Evolutionary conservation across 1,140 invertebrate genomes (phyloP).

Genomic region (Bombus cullumanus): DNA sequence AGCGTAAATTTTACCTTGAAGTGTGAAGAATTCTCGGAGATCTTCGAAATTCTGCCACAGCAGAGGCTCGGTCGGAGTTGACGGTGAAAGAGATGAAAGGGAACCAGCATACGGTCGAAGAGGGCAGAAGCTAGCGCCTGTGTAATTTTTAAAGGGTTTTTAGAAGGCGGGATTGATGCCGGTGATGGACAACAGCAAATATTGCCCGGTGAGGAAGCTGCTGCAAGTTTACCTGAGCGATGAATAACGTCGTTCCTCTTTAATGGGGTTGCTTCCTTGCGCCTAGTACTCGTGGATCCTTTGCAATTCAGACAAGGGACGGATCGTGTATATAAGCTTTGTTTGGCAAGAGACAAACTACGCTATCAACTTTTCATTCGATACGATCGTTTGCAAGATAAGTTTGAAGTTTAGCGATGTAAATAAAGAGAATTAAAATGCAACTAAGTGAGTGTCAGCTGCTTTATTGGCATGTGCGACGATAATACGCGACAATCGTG

Average conservation of each 20-base stretch:
- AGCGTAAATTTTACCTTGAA: background rate
- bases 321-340: background rate
- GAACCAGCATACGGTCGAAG: background rate
- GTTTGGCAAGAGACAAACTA: background rate
- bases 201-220: conserved; percentile 18
- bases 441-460: no score
- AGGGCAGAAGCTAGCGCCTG: conserved; percentile 16
- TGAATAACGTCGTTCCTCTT: conserved; percentile 36
- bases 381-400: no score
- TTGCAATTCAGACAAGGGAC: background rate
- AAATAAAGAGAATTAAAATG: no score
- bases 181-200: conserved; percentile 32
- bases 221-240: background rate
- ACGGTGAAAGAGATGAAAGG: conserved; percentile 46
- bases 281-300: background rate
- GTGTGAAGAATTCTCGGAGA: no score
- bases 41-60: background rate
- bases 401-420: no score
- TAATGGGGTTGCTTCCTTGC: background rate
- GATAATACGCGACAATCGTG: no score
- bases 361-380: no score
- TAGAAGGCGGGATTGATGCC: conserved; percentile 53
- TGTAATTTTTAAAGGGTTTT: conserved; percentile 65
- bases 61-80: background rate
- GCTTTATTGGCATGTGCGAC: no score